Conservation (phyloP, 2,797 vertebrate genomes). For the Balearica regulorum region DNA sequence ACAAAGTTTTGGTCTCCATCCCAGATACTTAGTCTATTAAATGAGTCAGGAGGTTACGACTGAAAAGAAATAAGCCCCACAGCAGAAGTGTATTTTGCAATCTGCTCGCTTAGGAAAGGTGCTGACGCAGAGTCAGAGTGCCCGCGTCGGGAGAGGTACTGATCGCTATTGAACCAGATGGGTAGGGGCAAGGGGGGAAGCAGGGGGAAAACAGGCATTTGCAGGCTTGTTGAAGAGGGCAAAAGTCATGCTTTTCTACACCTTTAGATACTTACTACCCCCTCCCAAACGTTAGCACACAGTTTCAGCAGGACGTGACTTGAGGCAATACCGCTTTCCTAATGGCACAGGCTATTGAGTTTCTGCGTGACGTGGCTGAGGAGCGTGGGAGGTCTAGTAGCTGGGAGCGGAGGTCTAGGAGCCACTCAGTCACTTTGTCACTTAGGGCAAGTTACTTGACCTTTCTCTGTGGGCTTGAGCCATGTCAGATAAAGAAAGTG, state of each 20-base stretch:
- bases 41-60: slow-evolving; percentile 9
- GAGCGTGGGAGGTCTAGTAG: slow-evolving; percentile 14
- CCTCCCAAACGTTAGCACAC: background rate
- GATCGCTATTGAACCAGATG: slow-evolving; percentile 21
- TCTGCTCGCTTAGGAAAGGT: background rate
- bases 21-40: slow-evolving; percentile 44
- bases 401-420: slow-evolving; percentile 23
- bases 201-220: background rate
- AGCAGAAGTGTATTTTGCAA: slow-evolving; percentile 32
- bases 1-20: slow-evolving; percentile 57
- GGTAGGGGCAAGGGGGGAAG: background rate
- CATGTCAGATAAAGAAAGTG: background rate
- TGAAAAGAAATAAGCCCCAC: background rate
- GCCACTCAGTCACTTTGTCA: slow-evolving; percentile 49
- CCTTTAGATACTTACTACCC: background rate
- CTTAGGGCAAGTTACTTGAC: slow-evolving; percentile 31
- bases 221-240: background rate
- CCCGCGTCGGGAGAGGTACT: background rate
- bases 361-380: background rate
- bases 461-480: background rate
- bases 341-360: background rate
- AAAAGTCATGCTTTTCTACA: background rate
- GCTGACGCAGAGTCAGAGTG: background rate
- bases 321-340: background rate
- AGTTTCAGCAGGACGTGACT: background rate